Evolutionary conservation across 2,888 invertebrate species (phyloP), one percentile per base, ranked within the genome.

Genomic region (Enoplolaimus lenunculus): DNA sequence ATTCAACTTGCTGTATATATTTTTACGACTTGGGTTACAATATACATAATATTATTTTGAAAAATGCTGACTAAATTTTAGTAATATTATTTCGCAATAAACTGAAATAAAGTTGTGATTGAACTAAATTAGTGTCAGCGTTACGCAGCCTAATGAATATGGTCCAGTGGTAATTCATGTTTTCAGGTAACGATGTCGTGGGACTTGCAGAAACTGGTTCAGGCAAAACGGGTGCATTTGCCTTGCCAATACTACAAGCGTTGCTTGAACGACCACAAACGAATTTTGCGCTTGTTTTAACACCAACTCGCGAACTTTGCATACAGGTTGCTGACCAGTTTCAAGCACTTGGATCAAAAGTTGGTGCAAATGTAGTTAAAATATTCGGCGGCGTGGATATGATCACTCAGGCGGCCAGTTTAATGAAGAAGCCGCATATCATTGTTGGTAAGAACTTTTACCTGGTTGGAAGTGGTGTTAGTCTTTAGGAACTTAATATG

Each of bases 331-430:
- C 91, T 0, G 97, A 98, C 83, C 98, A 99, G 80, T 93, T 98
- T 84, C 92, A 94, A 81, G 97, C 97, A 1, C 84, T 98, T 73
- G 97, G 85, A 1, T 75, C 90, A 21, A 87, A 87, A 73, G 91
- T 98, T 80, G 95, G 95, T 59, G 89, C 98, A 0, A 92, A 93
- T 85, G 91, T 90, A 83, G 83, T 84, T 70, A 95, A 97, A 0
- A 89, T 99, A 78, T 97, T 99, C 1, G 98, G 98, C 66, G 98
- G 98, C 0, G 93, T 97, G 87, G 97, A 99, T 80, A 95, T 95
- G 93, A 90, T 91, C 79, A 88, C 92, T 0, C 98, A 99, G 80
- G 87, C 92, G 0, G 83, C 95, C 72, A 86, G 88, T 77, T 83
- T 98, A 68, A 91, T 92, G 0, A 95, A 93, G 81, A 93, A 95